Base-by-base conservation (phyloP, 2,888 invertebrate species). In the Belgica antarctica region DNA sequence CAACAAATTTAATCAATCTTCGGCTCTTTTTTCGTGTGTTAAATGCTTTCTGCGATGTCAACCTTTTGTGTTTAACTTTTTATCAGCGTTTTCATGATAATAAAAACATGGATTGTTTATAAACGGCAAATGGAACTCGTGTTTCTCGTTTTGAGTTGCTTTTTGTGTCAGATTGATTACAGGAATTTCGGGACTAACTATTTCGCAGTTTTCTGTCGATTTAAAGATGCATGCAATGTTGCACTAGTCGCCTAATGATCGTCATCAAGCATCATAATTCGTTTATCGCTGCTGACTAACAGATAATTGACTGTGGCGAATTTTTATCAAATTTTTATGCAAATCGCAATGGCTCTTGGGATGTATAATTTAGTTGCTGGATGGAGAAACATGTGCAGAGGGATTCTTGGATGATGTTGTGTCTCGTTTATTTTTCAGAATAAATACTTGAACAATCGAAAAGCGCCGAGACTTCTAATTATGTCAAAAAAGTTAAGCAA, bases 81-180 rank as follows among this genome's bases (percentile, higher is more conserved):
- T 31, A 22, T 24, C 36, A 12, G 17, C 24, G 63, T 47, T 47
- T n/a, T 46, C 27, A 22, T 52, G 52, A 52, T 52, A 52, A 52
- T 52, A n/a, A 22, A 22, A 52, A 52, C 52, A 52, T 52, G 52
- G 52, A 52, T 52, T 52, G 17, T 22, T 15, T 47, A 46, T 47
- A 66, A 66, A 61, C 27, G 65, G 65, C 8, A 27, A 66, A 66
- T 47, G 65, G 65, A 66, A 66, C 47, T 66, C 46, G 27, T 66
- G 65, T 66, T 66, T 47, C 3, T 17, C 17, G 22, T n/a, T n/a
- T n/a, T n/a, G n/a, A n/a, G n/a, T n/a, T n/a, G n/a, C n/a, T 5
- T 52, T 47, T 66, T 28, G 65, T 66, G 63, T 25, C 41, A 63
- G 41, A 63, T 63, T 36, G 63, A 34, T 63, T n/a, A 24, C 15